Evolutionary conservation across 2,888 invertebrate species (phyloP).

Genomic region (Ichneumon xanthorius): DNA sequence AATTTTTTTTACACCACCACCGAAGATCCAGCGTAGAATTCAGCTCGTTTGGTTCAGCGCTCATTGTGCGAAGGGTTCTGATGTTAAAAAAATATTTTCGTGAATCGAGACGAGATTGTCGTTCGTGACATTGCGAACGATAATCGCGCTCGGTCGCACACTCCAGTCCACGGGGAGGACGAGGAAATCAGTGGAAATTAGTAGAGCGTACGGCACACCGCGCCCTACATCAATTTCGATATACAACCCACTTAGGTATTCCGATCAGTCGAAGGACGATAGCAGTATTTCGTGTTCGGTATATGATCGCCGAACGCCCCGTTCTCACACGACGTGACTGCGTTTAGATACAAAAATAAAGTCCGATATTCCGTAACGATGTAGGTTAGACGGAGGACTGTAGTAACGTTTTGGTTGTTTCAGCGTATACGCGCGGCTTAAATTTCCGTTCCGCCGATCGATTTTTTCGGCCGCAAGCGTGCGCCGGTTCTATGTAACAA

Average conservation of each 20-base stretch:
- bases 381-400: no score
- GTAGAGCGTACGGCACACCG: background rate
- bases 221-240: background rate
- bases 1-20: no score
- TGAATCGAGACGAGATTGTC: background rate
- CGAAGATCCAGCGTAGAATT: background rate
- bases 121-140: background rate
- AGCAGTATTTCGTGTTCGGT: background rate
- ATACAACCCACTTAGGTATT: background rate
- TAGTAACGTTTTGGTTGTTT: no score
- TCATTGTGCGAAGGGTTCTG: background rate
- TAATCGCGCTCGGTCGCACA: background rate
- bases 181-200: background rate
- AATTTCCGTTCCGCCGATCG: no score
- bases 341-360: no score
- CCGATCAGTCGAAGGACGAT: background rate
- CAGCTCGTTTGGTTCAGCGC: background rate
- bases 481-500: background rate
- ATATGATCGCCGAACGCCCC: no score
- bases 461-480: no score
- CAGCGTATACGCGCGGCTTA: no score
- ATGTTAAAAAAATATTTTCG: background rate
- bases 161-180: background rate
- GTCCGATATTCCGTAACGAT: no score
- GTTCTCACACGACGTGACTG: no score